Evolutionary conservation across 2,113 vertebrate species (phyloP), one percentile per base, ranked within the genome.

Genomic region (Menura novaehollandiae): DNA sequence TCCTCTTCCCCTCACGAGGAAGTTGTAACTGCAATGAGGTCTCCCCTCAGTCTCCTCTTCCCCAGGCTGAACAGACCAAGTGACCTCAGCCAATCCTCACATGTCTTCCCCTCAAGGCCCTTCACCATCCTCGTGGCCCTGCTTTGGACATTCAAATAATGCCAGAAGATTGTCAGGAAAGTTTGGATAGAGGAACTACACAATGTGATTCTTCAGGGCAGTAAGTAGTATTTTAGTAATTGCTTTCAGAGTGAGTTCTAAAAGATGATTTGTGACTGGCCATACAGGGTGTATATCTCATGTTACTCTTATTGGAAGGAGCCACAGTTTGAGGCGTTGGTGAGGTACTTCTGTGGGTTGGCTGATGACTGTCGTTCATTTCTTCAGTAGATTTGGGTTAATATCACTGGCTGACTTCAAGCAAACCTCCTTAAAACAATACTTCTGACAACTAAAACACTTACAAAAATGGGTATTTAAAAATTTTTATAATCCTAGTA

Each of bases 1-100:
- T 53, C 9, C 47, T 47, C 14, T 35, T 41, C n/a, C 10, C 13
- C 14, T 69, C 24, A 7, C 0, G 0, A 62, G 21, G 24, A 23
- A 35, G 4, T 0, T 47, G 21, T 5, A 10, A 2, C 14, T 49
- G 39, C n/a, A 32, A 0, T 27, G 41, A n/a, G 30, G 8, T 47
- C 24, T 76, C 8, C 6, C 6, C 30, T 62, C 39, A 27, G 7
- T 13, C n/a, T 68, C 17, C n/a, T 76, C 18, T 26, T 39, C 44
- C 53, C 30, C 47, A 43, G 79, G 8, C 21, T 55, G 41, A 69
- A 11, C 21, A 55, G n/a, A 47, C 13, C 46, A 53, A 75, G 39
- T 8, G 13, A 24, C n/a, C 9, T 60, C 28, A 60, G 21, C 13
- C 5, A 3, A 39, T 53, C 17, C 9, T 89, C 17, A 5, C 1